Conservation (phyloP, 2,888 invertebrate species). For the Thumatha senex region DNA sequence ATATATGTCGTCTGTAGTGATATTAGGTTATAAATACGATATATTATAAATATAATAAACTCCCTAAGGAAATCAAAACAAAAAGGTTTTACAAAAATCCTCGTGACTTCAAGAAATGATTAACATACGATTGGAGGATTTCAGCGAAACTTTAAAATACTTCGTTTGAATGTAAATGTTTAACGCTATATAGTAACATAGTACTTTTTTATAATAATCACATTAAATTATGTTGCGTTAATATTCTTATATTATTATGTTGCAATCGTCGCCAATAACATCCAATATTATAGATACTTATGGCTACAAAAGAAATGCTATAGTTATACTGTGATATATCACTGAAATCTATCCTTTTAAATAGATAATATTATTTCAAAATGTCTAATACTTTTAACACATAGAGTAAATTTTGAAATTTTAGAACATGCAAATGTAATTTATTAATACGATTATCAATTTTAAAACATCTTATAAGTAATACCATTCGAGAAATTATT, state of each 20-base stretch:
- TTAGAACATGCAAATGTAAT: constrained; percentile 7
- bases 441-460: constrained; percentile 8
- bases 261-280: constrained; percentile 1
- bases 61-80: too few species aligned
- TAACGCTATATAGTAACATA: constrained; percentile 24
- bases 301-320: constrained; percentile 9
- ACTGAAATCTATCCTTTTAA: constrained; percentile 27
- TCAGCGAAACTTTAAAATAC: constrained; percentile 21
- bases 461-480: constrained; percentile 18
- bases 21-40: neutral
- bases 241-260: constrained; percentile 19
- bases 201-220: constrained; percentile 15
- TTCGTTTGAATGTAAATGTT: too few species aligned
- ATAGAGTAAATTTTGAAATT: constrained; percentile 7
- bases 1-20: neutral
- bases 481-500: constrained; percentile 24
- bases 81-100: constrained; percentile 26
- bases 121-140: constrained; percentile 16
- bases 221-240: constrained; percentile 13
- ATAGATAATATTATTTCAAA: neutral
- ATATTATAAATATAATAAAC: neutral
- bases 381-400: constrained; percentile 10
- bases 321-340: constrained; percentile 15
- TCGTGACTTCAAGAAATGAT: constrained; percentile 18
- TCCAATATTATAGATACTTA: constrained; percentile 17